Percentiles rank a stretch among this genome's conserved stretches.
These are phyloP conservation scores for Drosophila acutilabella DNA, from an alignment of 2,888 invertebrate genomes.

Conservation along the genomic window DNA sequence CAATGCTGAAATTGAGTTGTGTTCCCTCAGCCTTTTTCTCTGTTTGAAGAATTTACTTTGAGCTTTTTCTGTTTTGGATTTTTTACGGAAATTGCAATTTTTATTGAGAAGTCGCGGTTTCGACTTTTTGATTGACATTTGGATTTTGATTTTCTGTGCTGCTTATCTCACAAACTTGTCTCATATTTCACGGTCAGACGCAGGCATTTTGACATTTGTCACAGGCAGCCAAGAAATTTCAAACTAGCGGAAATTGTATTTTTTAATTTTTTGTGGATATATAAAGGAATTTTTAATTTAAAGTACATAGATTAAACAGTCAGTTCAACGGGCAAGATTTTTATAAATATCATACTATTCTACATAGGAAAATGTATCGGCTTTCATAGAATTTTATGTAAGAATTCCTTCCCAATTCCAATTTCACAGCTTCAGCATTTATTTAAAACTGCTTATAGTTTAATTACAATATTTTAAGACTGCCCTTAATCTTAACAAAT, in stretches of 20 bases:
- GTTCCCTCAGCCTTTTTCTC: slow-evolving; percentile 39
- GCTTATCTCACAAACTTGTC: slow-evolving; percentile 27
- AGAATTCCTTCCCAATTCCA: not conserved
- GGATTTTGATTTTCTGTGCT: slow-evolving; percentile 49
- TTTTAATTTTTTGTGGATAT: not conserved
- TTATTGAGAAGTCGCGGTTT: slow-evolving; percentile 67
- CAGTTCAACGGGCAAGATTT: no score
- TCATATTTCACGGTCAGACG: slow-evolving; percentile 63
- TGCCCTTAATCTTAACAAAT: not conserved
- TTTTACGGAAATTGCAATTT: slow-evolving; percentile 68
- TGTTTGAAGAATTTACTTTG: slow-evolving; percentile 44
- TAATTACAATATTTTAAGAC: not conserved
- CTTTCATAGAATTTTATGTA: not conserved
- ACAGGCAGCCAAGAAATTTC: slow-evolving; percentile 38
- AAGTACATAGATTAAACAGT: no score
- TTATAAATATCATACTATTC: no score
- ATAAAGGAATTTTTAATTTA: no score
- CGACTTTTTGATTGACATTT: slow-evolving; percentile 77
- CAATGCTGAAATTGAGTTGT: slow-evolving; percentile 72
- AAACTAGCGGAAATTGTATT: slow-evolving; percentile 10
- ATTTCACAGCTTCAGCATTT: slow-evolving; percentile 17
- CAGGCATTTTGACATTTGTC: slow-evolving; percentile 55
- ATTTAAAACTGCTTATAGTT: not conserved
- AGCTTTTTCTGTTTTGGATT: slow-evolving; percentile 12
- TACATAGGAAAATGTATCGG: no score